phyloP scores from a whole-genome alignment of 2,888 invertebrate species.

The Plagodis dolabraria region DNA sequence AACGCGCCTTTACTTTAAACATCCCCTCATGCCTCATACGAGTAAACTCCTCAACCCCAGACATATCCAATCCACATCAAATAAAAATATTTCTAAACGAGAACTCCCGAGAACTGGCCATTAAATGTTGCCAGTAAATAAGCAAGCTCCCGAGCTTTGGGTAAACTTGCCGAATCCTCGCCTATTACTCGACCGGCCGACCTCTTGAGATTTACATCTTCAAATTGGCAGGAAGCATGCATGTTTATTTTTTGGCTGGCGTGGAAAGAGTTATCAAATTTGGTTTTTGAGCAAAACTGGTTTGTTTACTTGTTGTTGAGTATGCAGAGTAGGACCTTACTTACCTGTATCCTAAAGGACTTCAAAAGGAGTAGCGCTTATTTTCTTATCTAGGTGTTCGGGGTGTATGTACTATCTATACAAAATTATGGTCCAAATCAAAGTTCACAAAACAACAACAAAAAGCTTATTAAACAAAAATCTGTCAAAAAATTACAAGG shows the following conservation, averaged over 20 bases:
- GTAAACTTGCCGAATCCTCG: slow-evolving; percentile 35
- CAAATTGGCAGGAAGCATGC: slow-evolving; percentile 23
- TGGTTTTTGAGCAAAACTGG: neutral
- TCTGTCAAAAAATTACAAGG: too few species aligned
- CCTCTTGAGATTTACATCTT: slow-evolving; percentile 40
- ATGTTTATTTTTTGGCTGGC: slow-evolving; percentile 17
- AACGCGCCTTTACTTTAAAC: too few species aligned
- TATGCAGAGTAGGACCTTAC: too few species aligned
- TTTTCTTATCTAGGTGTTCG: too few species aligned
- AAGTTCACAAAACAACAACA: too few species aligned
- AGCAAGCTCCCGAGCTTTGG: slow-evolving; percentile 12
- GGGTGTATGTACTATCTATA: too few species aligned
- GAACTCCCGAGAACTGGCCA: slow-evolving; percentile 28
- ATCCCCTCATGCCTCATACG: too few species aligned
- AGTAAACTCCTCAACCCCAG: neutral
- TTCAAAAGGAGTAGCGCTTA: too few species aligned
- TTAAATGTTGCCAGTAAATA: slow-evolving; percentile 35
- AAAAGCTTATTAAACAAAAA: too few species aligned
- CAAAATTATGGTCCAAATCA: too few species aligned
- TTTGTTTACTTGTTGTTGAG: too few species aligned
- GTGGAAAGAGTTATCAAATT: slow-evolving; percentile 2
- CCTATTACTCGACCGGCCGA: slow-evolving; percentile 37
- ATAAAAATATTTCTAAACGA: slow-evolving; percentile 16
- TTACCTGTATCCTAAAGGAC: too few species aligned
- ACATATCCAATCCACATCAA: slow-evolving; percentile 8